These are phyloP conservation scores for Onychorhynchus coronatus DNA, from an alignment of 2,113 vertebrate species.

Conservation along the genomic window DNA sequence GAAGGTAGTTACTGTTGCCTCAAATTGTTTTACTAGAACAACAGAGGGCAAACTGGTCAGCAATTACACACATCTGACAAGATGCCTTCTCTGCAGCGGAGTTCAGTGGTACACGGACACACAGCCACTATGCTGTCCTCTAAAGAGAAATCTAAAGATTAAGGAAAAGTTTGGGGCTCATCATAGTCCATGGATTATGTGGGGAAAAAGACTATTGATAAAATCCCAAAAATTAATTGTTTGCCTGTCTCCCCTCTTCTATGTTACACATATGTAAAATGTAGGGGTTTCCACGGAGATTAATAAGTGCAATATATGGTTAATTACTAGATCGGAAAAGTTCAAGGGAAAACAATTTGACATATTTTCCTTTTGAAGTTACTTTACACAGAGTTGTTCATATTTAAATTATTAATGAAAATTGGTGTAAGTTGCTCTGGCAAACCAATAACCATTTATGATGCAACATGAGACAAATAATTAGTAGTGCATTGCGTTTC, in stretches of 20 bases:
- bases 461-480: not conserved
- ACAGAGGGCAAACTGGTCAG: not conserved
- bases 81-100: not conserved
- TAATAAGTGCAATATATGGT: not conserved
- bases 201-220: not conserved
- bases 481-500: not conserved
- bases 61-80: not conserved
- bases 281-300: not conserved
- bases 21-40: not conserved
- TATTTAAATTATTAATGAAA: not conserved
- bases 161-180: not conserved
- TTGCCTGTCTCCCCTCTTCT: not conserved
- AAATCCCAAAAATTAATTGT: not conserved
- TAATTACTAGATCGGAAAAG: not conserved
- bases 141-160: not conserved
- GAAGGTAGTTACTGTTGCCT: not conserved
- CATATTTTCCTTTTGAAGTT: not conserved
- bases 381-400: not conserved
- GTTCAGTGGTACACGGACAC: not conserved
- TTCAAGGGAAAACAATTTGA: not conserved
- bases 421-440: not conserved
- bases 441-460: not conserved
- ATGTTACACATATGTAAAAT: not conserved
- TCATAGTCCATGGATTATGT: not conserved
- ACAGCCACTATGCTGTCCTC: not conserved